Percentiles rank a stretch among this genome's conserved stretches.
Conservation (phyloP, 2,797 vertebrate genomes). For the Scomberomorus guttatus region DNA sequence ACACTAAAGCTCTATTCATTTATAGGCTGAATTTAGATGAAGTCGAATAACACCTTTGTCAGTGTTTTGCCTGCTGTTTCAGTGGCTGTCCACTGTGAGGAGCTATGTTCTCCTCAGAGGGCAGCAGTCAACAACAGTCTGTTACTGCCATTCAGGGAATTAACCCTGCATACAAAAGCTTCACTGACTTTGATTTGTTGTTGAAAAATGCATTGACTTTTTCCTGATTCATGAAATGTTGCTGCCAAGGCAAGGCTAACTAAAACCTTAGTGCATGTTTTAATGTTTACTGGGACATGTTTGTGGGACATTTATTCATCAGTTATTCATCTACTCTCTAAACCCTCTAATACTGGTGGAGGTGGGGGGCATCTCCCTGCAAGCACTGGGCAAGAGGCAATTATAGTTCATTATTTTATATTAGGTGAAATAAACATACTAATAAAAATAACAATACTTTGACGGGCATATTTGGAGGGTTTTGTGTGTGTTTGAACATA, state of each 20-base stretch:
- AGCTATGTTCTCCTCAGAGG: not conserved
- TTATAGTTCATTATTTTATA: not conserved
- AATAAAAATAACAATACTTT: not conserved
- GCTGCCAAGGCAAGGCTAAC: not conserved
- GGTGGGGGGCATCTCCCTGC: not conserved
- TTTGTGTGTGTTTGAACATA: not conserved
- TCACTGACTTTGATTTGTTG: not conserved
- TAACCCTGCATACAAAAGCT: not conserved
- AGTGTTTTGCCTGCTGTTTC: not conserved
- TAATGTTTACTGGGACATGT: not conserved
- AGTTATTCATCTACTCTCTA: not conserved
- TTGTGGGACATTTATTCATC: not conserved
- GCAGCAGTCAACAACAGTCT: not conserved
- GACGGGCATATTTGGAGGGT: not conserved
- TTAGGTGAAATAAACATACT: not conserved
- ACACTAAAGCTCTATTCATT: not conserved
- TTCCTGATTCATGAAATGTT: not conserved
- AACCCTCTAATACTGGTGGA: not conserved
- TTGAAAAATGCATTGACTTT: not conserved
- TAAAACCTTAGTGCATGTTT: too few relatives aligned
- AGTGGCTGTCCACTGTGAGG: constrained; percentile 9
- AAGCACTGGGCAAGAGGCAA: not conserved
- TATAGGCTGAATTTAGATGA: not conserved
- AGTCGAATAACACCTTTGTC: not conserved
- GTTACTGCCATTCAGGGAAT: not conserved